phyloP scores from a whole-genome alignment of 2,888 invertebrate species.

The Villa cingulata region DNA sequence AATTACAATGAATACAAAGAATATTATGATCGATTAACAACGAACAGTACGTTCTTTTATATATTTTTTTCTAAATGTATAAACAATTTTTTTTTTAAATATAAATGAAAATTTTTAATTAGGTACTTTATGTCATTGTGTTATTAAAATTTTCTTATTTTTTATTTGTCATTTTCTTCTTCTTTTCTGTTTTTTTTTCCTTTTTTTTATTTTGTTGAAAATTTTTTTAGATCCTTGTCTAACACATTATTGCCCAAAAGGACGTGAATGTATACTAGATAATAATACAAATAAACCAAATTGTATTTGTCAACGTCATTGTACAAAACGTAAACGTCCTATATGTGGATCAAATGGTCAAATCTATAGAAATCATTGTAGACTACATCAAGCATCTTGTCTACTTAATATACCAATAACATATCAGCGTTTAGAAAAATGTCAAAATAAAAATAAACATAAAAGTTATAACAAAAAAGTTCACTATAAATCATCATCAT shows the following conservation, averaged over 20 bases:
- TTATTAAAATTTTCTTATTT: no score
- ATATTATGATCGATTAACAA: conserved; percentile 1
- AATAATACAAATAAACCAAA: conserved; percentile 37
- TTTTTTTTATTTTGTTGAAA: no score
- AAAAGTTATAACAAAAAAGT: background rate
- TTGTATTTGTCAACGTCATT: conserved; percentile 48
- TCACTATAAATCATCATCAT: background rate
- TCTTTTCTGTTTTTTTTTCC: no score
- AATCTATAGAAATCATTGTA: conserved; percentile 53
- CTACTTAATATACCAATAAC: conserved; percentile 40
- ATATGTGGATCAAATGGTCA: conserved; percentile 55
- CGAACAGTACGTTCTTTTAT: background rate
- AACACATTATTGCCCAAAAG: conserved; percentile 49
- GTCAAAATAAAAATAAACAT: conserved; percentile 22
- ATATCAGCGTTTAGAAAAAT: conserved; percentile 41
- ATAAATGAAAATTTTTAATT: no score
- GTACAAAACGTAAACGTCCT: conserved; percentile 41
- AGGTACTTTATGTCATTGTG: no score
- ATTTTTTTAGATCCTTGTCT: conserved; percentile 46
- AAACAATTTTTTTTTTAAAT: no score
- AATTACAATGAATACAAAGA: background rate
- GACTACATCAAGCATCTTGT: conserved; percentile 50
- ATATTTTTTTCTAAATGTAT: no score
- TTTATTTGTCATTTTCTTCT: no score
- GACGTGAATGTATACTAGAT: conserved; percentile 45